Percentiles rank a stretch among this genome's conserved stretches.
Evolutionary conservation across 2,888 invertebrate genomes (phyloP).

Genomic region (Isotomurus palustris): DNA sequence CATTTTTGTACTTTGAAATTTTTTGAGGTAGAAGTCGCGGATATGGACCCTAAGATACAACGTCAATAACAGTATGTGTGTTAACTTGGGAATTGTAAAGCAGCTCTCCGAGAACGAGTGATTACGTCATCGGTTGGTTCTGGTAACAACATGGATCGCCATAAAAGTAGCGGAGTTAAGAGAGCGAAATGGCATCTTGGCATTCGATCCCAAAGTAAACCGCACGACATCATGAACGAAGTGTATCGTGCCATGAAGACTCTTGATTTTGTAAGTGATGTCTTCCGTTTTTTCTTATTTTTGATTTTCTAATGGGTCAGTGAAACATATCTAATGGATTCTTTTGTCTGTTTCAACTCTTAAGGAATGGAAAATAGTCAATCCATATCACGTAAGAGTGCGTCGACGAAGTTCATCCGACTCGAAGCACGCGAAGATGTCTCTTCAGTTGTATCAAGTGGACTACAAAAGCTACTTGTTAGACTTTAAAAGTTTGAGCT

Average conservation of each 20-base stretch:
- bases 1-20: too few species aligned
- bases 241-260: conserved; percentile 99
- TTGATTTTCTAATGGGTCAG: background rate
- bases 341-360: too few species aligned
- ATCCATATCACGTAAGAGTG: conserved; percentile 91
- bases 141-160: conserved; percentile 35
- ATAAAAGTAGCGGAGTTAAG: conserved; percentile 67
- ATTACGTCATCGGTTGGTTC: conserved; percentile 44
- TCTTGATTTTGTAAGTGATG: conserved; percentile 72
- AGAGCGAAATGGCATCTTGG: conserved; percentile 98
- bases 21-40: too few species aligned
- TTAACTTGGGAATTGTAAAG: too few species aligned
- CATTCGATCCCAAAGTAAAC: conserved; percentile 97
- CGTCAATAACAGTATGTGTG: too few species aligned
- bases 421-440: conserved; percentile 91
- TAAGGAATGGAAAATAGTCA: conserved; percentile 99
- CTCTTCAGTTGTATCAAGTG: conserved; percentile 96
- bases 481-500: conserved; percentile 85
- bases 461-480: conserved; percentile 96
- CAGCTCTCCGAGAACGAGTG: conserved; percentile 55
- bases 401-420: conserved; percentile 81
- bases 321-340: background rate
- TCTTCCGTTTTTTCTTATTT: background rate
- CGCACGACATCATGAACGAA: conserved; percentile 99
- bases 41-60: too few species aligned